Percentiles rank a stretch among this genome's conserved stretches.
These are phyloP conservation scores for Rostratula benghalensis DNA, from an alignment of 2,113 vertebrate species.

Conservation along the genomic window DNA sequence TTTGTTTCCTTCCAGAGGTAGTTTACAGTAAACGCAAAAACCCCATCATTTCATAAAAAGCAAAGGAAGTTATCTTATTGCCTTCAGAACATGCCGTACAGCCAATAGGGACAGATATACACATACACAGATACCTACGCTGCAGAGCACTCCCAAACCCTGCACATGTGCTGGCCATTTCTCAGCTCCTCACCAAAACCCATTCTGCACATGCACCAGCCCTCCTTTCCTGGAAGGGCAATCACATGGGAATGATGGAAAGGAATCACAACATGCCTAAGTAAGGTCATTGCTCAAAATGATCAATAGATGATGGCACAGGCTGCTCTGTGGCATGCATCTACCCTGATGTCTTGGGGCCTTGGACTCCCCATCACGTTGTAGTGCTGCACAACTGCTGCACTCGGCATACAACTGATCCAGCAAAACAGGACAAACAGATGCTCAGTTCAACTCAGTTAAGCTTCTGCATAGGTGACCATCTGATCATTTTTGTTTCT, in stretches of 20 bases:
- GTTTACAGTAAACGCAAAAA: neutral
- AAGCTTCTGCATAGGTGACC: neutral
- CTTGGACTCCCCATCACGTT: neutral
- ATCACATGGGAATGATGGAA: neutral
- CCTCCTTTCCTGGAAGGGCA: neutral
- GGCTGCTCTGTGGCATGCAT: neutral
- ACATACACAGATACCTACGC: neutral
- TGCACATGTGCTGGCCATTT: fast-evolving
- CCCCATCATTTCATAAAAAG: neutral
- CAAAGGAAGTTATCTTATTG: neutral
- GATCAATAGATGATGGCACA: neutral
- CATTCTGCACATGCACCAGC: neutral
- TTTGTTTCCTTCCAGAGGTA: neutral
- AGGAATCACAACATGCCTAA: neutral
- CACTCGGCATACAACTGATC: fast-evolving
- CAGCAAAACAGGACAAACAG: neutral
- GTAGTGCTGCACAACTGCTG: neutral
- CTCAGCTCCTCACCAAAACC: neutral
- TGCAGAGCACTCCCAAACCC: neutral
- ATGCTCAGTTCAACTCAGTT: neutral
- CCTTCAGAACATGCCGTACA: neutral
- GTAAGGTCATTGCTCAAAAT: neutral
- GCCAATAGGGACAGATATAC: neutral
- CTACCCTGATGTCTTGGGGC: neutral
- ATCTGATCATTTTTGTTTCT: neutral